phyloP scores from a whole-genome alignment of 2,797 vertebrate species.

The Astyanax mexicanus region DNA sequence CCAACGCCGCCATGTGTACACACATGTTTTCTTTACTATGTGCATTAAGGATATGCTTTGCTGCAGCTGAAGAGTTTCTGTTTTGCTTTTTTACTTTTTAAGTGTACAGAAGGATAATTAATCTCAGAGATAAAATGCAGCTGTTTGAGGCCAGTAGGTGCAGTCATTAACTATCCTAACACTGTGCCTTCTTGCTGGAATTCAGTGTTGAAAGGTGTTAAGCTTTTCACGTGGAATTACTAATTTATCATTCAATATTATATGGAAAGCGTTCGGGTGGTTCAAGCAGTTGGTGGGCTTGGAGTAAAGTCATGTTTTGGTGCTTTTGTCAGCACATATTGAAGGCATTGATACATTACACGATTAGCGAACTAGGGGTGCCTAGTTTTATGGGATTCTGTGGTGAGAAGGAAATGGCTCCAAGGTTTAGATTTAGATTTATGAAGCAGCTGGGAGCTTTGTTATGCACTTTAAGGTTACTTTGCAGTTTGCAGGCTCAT shows the following conservation, averaged over 20 bases:
- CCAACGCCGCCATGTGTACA: conserved; percentile 49
- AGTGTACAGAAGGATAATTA: conserved; percentile 60
- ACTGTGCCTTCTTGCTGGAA: conserved; percentile 1
- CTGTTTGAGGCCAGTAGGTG: conserved; percentile 41
- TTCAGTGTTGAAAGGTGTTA: not conserved
- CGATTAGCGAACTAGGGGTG: conserved; percentile 65
- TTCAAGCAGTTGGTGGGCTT: conserved; percentile 62
- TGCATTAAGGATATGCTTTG: conserved; percentile 60
- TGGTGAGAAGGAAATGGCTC: conserved; percentile 71
- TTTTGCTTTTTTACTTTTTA: conserved; percentile 63
- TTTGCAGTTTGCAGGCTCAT: conserved; percentile 62
- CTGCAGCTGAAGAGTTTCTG: conserved; percentile 48
- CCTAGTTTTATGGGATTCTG: conserved; percentile 72
- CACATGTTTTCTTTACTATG: conserved; percentile 28
- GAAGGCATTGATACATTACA: conserved; percentile 62
- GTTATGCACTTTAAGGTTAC: conserved; percentile 68
- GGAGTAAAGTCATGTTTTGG: conserved; percentile 64
- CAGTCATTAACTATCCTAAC: conserved; percentile 22
- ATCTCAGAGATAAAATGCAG: conserved; percentile 45
- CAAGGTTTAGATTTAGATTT: conserved; percentile 69
- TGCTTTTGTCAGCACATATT: conserved; percentile 72
- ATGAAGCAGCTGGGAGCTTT: conserved; percentile 70
- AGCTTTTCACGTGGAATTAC: not conserved
- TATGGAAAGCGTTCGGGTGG: conserved; percentile 6
- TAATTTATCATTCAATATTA: not conserved